phyloP scores from a whole-genome alignment of 2,113 vertebrate species.

The Centropristis striata region DNA sequence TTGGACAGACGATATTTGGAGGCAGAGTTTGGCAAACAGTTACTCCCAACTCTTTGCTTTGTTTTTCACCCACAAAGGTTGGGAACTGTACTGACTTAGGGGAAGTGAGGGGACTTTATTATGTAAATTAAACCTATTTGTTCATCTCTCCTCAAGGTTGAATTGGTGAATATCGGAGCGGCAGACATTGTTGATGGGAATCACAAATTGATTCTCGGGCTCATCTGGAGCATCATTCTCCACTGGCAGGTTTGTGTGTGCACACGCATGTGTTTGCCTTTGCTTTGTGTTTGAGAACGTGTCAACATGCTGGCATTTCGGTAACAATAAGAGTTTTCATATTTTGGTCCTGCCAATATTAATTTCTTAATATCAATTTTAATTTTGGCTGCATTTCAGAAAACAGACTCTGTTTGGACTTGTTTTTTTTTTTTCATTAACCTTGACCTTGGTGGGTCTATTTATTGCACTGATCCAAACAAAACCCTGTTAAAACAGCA shows the following conservation, averaged over 20 bases:
- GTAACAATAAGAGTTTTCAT: neutral
- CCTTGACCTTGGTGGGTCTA: neutral
- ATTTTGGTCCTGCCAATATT: neutral
- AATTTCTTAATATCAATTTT: neutral
- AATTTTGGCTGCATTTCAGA: neutral
- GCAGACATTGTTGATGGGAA: conserved; percentile 99
- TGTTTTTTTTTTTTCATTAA: neutral
- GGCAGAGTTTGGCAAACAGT: too few species aligned
- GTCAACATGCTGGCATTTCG: neutral
- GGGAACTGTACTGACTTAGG: too few species aligned
- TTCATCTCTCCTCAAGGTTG: conserved; percentile 89
- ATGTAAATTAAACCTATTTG: too few species aligned
- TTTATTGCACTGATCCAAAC: conserved; percentile 6
- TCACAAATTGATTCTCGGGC: conserved; percentile 97
- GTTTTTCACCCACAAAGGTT: too few species aligned
- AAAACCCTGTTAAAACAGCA: neutral
- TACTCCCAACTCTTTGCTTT: too few species aligned
- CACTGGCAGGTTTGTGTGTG: conserved; percentile 95
- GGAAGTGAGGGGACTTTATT: too few species aligned
- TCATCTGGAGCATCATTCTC: conserved; percentile 99
- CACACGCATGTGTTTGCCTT: neutral
- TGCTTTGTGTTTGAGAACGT: neutral
- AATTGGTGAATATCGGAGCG: conserved; percentile 97
- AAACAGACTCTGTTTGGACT: neutral
- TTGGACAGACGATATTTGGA: too few species aligned